Conservation (phyloP, 2,888 invertebrate genomes). For the Oligia fasciuncula region DNA sequence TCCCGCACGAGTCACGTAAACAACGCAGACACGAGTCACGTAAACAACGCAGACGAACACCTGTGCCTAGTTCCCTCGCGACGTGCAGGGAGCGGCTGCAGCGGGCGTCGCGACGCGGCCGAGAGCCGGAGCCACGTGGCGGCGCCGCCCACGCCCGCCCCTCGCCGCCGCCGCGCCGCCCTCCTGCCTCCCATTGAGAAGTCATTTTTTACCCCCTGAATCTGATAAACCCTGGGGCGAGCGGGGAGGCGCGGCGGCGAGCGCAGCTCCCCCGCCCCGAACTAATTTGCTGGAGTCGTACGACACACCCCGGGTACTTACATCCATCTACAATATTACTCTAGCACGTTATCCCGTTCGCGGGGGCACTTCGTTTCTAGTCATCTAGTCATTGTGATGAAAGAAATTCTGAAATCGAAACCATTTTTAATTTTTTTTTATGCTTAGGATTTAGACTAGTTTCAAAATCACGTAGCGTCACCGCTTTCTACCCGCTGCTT, state of each 20-base stretch:
- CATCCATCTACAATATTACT: constrained; percentile 90
- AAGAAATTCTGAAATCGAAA: constrained; percentile 81
- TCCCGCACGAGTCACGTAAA: constrained; percentile 72
- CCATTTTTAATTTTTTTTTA: constrained; percentile 52
- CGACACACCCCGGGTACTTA: constrained; percentile 90
- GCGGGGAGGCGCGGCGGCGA: constrained; percentile 72
- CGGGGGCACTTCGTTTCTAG: constrained; percentile 86
- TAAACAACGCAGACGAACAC: constrained; percentile 71
- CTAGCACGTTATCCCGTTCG: constrained; percentile 89
- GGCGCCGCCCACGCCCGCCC: constrained; percentile 87
- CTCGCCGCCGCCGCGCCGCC: constrained; percentile 82
- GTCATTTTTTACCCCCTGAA: constrained; percentile 89
- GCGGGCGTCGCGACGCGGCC: constrained; percentile 78
- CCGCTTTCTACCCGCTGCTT: background rate
- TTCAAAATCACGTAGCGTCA: constrained; percentile 1
- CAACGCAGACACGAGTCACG: constrained; percentile 65
- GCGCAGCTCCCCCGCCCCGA: constrained; percentile 89
- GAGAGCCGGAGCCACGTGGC: constrained; percentile 84
- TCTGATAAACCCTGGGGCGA: constrained; percentile 87
- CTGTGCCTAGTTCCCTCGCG: constrained; percentile 73
- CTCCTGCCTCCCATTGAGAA: constrained; percentile 89
- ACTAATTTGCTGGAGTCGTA: constrained; percentile 89
- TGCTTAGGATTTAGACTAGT: background rate
- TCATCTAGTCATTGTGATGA: constrained; percentile 82
- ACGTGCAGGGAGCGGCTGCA: constrained; percentile 72